Evolutionary conservation across 2,888 invertebrate species (phyloP).

Genomic region (Drosophila eohydei): DNA sequence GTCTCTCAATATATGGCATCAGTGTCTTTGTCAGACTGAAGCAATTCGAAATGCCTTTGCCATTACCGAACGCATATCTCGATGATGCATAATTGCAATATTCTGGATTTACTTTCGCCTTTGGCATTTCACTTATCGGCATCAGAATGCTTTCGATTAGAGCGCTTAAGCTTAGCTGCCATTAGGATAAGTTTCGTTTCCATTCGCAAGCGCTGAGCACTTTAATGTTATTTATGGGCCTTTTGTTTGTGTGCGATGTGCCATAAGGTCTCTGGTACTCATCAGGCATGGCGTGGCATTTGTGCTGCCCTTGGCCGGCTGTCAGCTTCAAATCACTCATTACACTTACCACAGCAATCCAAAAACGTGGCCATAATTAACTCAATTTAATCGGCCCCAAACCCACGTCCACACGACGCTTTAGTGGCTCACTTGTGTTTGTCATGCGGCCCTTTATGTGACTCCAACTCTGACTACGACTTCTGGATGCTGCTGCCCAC

Average conservation of each 20-base stretch:
- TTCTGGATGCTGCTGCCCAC: slow-evolving; percentile 5
- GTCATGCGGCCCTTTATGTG: slow-evolving; percentile 41
- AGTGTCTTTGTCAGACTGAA: background rate
- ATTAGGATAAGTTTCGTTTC: slow-evolving; percentile 36
- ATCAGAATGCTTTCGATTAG: slow-evolving; percentile 16
- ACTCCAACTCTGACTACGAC: background rate
- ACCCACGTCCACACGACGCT: slow-evolving; percentile 43
- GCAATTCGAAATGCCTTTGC: slow-evolving; percentile 22
- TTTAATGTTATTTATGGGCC: slow-evolving; percentile 54
- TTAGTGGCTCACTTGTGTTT: slow-evolving; percentile 71
- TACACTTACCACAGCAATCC: slow-evolving; percentile 62
- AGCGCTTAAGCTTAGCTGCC: slow-evolving; percentile 21
- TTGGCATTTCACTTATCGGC: slow-evolving; percentile 18
- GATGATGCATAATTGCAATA: slow-evolving; percentile 18
- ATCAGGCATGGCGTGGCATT: slow-evolving; percentile 18
- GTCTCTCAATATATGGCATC: background rate
- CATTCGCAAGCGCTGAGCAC: slow-evolving; percentile 19
- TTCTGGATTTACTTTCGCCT: slow-evolving; percentile 9
- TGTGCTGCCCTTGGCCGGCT: background rate
- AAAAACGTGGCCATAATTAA: slow-evolving; percentile 72
- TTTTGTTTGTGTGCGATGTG: slow-evolving; percentile 16
- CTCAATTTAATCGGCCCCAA: slow-evolving; percentile 72
- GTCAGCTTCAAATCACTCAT: slow-evolving; percentile 61
- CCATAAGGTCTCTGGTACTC: slow-evolving; percentile 33
- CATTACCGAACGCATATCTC: slow-evolving; percentile 18